Base-by-base conservation (phyloP, 2,888 invertebrate genomes). In the Globia sparganii region DNA sequence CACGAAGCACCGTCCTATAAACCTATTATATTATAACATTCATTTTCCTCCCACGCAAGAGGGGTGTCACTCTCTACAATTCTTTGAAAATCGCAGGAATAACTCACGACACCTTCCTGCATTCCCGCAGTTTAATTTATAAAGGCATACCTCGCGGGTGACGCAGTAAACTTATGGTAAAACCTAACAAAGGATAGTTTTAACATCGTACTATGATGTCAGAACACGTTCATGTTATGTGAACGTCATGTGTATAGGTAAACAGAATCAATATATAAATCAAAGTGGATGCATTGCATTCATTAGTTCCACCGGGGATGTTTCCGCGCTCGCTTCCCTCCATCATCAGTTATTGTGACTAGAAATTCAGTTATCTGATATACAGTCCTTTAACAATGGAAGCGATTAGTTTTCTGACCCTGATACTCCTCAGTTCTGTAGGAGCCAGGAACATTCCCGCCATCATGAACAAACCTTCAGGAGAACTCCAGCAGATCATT, bases 301-400 rank as follows among this genome's bases (percentile, higher is more conserved):
- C 53, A 76, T 69, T 43, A 81, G 49, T 76, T 61, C 43, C n/a
- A 37, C 15, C 31, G 18, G 18, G n/a, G 53, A 3, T 21, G 31
- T 49, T 11, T n/a, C 28, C 2, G 25, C 58, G 65, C 28, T 40
- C 61, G 46, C 81, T 59, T 58, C 49, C 40, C 64, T 40, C 46
- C 4, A 4, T 0, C 56, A 66, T 37, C 81, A 9, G 53, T 61
- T 67, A 49, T 40, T 81, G 67, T 34, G 62, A 58, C 56, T 40
- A 40, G 1, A 75, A 67, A 62, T 75, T 75, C 66, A 79, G 75
- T 66, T 46, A 21, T 56, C 43, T 80, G 81, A 75, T 67, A 18
- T 58, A 77, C 37, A 80, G 78, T 66, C 53, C 53, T 11, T 31
- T 61, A 81, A 68, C 40, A 58, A 79, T 79, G 76, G 79, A 75